phyloP scores from a whole-genome alignment of 2,888 invertebrate species.

The Diaperis boleti region DNA sequence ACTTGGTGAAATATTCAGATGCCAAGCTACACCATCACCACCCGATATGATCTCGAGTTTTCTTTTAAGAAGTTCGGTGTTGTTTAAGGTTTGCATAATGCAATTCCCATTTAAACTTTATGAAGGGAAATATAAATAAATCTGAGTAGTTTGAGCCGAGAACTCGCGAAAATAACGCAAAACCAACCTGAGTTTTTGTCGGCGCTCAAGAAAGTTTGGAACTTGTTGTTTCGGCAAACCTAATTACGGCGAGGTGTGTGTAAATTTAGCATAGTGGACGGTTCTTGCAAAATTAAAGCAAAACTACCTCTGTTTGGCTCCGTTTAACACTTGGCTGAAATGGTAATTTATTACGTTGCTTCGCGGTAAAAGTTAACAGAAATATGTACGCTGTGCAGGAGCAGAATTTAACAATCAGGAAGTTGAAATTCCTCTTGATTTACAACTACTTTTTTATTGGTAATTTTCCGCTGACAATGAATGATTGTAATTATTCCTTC shows the following conservation, averaged over 20 bases:
- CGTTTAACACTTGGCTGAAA: too few relatives aligned
- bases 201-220: conserved; percentile 13
- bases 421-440: too few relatives aligned
- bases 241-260: conserved; percentile 8
- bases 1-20: conserved; percentile 23
- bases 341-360: too few relatives aligned
- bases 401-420: too few relatives aligned
- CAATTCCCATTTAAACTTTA: conserved; percentile 37
- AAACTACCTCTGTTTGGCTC: too few relatives aligned
- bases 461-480: too few relatives aligned
- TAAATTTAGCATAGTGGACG: conserved; percentile 7
- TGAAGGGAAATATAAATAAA: conserved; percentile 31
- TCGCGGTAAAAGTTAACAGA: too few relatives aligned
- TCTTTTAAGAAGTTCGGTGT: conserved; percentile 23
- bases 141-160: conserved; percentile 14
- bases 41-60: conserved; percentile 24
- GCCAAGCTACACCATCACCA: conserved; percentile 19
- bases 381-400: too few relatives aligned
- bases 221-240: conserved; percentile 13
- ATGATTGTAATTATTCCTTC: too few relatives aligned
- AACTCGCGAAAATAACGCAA: conserved; percentile 2
- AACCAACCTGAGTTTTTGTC: conserved; percentile 3
- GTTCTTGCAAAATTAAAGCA: too few relatives aligned
- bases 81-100: conserved; percentile 34
- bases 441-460: too few relatives aligned